phyloP scores from a whole-genome alignment of 2,113 vertebrate species.

The Todiramphus chloris region DNA sequence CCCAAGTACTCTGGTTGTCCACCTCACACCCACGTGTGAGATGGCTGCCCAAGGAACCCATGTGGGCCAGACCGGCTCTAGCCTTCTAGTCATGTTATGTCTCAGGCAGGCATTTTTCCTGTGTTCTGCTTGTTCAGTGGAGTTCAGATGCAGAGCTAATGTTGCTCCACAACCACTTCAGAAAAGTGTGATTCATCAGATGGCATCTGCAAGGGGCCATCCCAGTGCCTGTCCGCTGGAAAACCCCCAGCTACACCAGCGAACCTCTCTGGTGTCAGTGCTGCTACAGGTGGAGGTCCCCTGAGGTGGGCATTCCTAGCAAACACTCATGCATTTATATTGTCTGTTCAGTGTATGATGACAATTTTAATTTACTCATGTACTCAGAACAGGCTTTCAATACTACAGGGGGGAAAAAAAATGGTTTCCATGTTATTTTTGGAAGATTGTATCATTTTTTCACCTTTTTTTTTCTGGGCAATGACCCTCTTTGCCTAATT shows the following conservation, averaged over 20 bases:
- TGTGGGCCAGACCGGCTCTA: accelerated
- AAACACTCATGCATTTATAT: neutral
- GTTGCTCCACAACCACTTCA: neutral
- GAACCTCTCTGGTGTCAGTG: neutral
- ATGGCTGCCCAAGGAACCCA: neutral
- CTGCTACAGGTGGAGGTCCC: neutral
- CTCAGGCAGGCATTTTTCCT: neutral
- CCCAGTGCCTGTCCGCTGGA: neutral
- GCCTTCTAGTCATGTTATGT: neutral
- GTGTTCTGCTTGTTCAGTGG: neutral
- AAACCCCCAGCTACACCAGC: neutral
- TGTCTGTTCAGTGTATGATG: neutral
- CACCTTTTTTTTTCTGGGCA: conserved; percentile 37
- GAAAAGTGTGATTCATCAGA: neutral
- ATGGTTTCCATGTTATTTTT: conserved; percentile 41
- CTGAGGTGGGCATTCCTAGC: neutral
- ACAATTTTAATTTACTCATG: neutral
- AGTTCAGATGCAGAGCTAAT: neutral
- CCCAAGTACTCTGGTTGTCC: neutral
- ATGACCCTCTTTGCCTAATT: conserved; percentile 2
- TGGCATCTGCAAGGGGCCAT: neutral
- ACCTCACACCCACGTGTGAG: neutral
- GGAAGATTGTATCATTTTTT: neutral
- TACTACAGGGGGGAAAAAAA: neutral
- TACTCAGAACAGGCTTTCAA: neutral